These are phyloP conservation scores for Drosophila watanabei DNA, from an alignment of 1,140 invertebrate species.

Conservation along the genomic window DNA sequence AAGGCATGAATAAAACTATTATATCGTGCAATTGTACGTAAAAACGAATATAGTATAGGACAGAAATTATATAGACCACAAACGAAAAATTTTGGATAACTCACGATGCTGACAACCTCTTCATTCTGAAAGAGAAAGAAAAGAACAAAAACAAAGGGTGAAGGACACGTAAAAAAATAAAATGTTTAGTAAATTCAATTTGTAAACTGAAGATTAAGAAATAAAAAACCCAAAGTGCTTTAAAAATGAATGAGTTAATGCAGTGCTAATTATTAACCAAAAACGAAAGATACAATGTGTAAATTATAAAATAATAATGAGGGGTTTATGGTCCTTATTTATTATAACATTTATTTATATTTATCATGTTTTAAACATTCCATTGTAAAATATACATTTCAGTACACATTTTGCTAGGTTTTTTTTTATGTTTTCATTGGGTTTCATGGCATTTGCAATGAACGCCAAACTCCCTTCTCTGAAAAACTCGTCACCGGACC, in stretches of 20 bases:
- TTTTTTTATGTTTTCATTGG: background rate
- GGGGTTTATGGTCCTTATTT: background rate
- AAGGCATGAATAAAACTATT: constrained; percentile 42
- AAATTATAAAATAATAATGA: constrained; percentile 10
- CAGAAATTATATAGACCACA: constrained; percentile 40
- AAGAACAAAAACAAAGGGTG: constrained; percentile 68
- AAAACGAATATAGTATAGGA: constrained; percentile 37
- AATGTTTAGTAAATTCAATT: constrained; percentile 42
- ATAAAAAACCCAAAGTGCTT: constrained; percentile 26
- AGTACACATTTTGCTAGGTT: background rate
- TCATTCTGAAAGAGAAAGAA: constrained; percentile 84
- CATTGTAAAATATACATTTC: background rate
- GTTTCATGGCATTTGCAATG: constrained; percentile 19
- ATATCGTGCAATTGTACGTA: constrained; percentile 50
- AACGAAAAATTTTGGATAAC: constrained; percentile 62
- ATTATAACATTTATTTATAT: background rate
- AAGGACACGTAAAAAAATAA: constrained; percentile 72
- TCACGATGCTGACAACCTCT: constrained; percentile 85
- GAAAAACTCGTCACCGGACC: constrained; percentile 38
- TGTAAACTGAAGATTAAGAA: constrained; percentile 40
- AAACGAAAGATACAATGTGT: constrained; percentile 2
- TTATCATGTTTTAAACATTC: background rate
- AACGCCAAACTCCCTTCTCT: constrained; percentile 32
- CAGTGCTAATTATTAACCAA: constrained; percentile 10
- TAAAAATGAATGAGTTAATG: constrained; percentile 7